Percentiles rank a stretch among this genome's conserved stretches.
These are phyloP conservation scores for Cryptocheilus praepositus DNA, from an alignment of 2,888 invertebrate genomes.

Conservation along the genomic window DNA sequence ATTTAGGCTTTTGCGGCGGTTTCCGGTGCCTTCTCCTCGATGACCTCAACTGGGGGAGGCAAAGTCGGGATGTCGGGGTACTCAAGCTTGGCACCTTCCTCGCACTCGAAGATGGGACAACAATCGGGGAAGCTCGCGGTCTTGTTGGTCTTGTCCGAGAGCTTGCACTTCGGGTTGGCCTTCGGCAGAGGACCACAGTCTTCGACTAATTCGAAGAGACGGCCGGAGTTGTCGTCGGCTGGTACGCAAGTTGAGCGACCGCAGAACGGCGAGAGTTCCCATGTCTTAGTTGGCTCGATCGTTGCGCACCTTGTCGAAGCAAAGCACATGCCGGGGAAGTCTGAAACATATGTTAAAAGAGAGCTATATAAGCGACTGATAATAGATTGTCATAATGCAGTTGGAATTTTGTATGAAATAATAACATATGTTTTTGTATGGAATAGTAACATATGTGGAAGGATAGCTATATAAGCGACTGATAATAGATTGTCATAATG, in stretches of 20 bases:
- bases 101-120: slow-evolving; percentile 91
- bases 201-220: slow-evolving; percentile 89
- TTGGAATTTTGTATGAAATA: too few species aligned
- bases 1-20: slow-evolving; percentile 23
- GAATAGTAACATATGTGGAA: too few species aligned
- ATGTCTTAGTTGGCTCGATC: slow-evolving; percentile 88
- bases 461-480: too few species aligned
- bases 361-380: too few species aligned
- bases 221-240: slow-evolving; percentile 84
- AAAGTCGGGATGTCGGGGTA: slow-evolving; percentile 86
- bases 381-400: too few species aligned
- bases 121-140: slow-evolving; percentile 91
- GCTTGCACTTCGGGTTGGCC: slow-evolving; percentile 91
- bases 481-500: too few species aligned
- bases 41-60: slow-evolving; percentile 74
- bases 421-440: too few species aligned
- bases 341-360: slow-evolving; percentile 70
- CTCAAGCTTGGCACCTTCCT: slow-evolving; percentile 88
- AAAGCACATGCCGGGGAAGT: slow-evolving; percentile 94
- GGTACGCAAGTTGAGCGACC: slow-evolving; percentile 92
- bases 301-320: slow-evolving; percentile 93
- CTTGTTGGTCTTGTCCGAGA: slow-evolving; percentile 92
- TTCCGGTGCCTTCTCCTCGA: slow-evolving; percentile 62
- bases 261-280: slow-evolving; percentile 93
- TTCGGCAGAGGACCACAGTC: slow-evolving; percentile 93